Percentiles rank a stretch among this genome's conserved stretches.
phyloP scores from a whole-genome alignment of 1,140 invertebrate genomes.

The Myzus persicae region DNA sequence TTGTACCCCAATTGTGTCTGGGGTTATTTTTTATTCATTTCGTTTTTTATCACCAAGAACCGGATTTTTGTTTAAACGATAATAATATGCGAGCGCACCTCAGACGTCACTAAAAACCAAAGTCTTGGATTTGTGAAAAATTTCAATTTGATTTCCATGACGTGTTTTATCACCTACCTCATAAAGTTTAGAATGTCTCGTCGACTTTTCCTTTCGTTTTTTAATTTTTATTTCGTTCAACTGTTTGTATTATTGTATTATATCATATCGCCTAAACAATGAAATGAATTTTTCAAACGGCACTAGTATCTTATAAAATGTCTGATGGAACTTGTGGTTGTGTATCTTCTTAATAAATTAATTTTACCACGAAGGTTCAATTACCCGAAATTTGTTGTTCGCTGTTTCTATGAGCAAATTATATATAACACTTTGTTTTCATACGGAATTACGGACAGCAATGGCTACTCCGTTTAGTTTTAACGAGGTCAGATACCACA shows the following conservation, averaged over 20 bases:
- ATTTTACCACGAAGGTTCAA: not conserved
- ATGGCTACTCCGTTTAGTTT: not conserved
- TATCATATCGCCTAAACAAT: not conserved
- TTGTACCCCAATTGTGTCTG: not conserved
- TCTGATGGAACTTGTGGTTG: not conserved
- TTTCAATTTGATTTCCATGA: not conserved
- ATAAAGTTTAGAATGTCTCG: not conserved
- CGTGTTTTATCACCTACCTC: not conserved
- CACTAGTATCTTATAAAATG: not conserved
- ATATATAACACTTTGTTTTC: not conserved
- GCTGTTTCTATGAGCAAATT: not conserved
- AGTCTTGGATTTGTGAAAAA: not conserved
- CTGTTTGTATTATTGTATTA: not conserved
- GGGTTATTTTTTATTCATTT: conserved; percentile 1
- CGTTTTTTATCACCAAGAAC: not conserved
- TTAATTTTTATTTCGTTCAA: not conserved
- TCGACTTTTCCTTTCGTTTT: not conserved
- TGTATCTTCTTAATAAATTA: not conserved
- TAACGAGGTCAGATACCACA: not conserved
- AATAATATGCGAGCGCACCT: not conserved
- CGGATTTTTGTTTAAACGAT: not conserved
- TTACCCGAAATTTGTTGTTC: not conserved
- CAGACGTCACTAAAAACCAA: not conserved
- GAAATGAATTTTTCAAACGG: not conserved
- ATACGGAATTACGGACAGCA: no score